Evolutionary conservation across 1,140 invertebrate species (phyloP).

Genomic region (Drosophila sulfurigaster): DNA sequence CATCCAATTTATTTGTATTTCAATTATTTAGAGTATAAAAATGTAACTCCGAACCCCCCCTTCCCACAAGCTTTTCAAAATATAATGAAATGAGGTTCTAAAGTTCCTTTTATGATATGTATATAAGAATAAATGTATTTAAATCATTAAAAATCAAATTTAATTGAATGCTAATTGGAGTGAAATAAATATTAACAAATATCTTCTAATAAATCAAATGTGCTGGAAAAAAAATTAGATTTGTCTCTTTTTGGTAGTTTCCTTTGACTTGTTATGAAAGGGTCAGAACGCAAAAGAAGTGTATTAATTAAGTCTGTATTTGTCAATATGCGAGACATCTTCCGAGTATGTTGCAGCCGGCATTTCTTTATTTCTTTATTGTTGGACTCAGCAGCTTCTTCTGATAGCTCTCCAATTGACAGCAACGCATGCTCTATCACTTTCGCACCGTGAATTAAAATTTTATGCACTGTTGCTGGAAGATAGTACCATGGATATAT

Average conservation of each 20-base stretch:
- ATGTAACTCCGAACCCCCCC: too few species aligned
- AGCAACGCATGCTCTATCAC: too few species aligned
- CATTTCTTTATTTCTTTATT: constrained; percentile 35
- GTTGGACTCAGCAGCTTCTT: too few species aligned
- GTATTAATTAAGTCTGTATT: constrained; percentile 8
- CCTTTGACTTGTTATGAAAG: constrained; percentile 14
- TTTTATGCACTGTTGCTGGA: too few species aligned
- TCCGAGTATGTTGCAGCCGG: too few species aligned
- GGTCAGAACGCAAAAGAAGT: constrained; percentile 11
- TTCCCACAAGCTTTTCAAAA: too few species aligned
- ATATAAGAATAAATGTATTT: neutral
- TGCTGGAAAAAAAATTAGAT: neutral
- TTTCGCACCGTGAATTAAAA: too few species aligned
- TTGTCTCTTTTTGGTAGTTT: too few species aligned
- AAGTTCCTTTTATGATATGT: neutral
- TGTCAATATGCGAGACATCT: neutral
- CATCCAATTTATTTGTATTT: neutral
- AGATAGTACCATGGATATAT: too few species aligned
- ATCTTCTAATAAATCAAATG: neutral
- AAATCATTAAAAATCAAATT: neutral
- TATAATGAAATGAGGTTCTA: neutral
- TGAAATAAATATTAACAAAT: too few species aligned
- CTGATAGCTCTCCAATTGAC: too few species aligned
- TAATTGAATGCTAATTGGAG: neutral
- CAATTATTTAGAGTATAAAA: too few species aligned